Conservation (phyloP, 2,797 vertebrate genomes). For the Semaprochilodus insignis region DNA sequence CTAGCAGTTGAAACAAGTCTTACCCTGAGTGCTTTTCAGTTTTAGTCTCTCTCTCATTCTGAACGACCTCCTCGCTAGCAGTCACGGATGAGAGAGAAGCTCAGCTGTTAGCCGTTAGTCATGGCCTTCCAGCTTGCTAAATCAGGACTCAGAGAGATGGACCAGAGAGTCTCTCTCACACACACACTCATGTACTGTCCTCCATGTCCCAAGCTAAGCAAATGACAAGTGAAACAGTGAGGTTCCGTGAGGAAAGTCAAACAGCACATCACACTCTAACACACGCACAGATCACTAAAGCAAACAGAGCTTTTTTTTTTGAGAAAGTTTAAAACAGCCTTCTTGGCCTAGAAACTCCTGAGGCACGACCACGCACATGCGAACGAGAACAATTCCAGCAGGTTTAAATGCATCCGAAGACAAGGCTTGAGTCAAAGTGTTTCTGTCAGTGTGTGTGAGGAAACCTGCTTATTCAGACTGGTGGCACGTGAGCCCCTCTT, state of each 20-base stretch:
- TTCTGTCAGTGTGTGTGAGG: conserved; percentile 76
- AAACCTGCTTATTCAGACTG: conserved; percentile 75
- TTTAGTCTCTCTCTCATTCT: conserved; percentile 7
- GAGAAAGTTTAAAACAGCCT: conserved; percentile 9
- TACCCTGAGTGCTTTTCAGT: conserved; percentile 49
- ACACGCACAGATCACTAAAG: neutral
- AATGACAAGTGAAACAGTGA: conserved; percentile 26
- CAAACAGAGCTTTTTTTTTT: conserved; percentile 1
- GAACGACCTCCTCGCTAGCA: no score
- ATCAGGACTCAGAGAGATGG: conserved; percentile 52
- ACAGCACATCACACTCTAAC: conserved; percentile 11
- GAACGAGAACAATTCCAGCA: conserved; percentile 34
- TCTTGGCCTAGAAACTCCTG: neutral
- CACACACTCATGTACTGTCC: conserved; percentile 31
- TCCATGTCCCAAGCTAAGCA: conserved; percentile 27
- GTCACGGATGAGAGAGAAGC: conserved; percentile 41
- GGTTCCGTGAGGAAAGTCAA: conserved; percentile 14
- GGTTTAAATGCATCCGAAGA: conserved; percentile 63
- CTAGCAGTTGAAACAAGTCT: conserved; percentile 65
- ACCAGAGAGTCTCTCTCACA: conserved; percentile 33
- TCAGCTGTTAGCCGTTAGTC: conserved; percentile 58
- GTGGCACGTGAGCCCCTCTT: conserved; percentile 73
- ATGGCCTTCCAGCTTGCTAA: conserved; percentile 56
- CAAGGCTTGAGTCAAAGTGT: conserved; percentile 74
- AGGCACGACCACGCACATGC: neutral